phyloP scores from a whole-genome alignment of 2,113 vertebrate species.

The Thomomys bottae region DNA sequence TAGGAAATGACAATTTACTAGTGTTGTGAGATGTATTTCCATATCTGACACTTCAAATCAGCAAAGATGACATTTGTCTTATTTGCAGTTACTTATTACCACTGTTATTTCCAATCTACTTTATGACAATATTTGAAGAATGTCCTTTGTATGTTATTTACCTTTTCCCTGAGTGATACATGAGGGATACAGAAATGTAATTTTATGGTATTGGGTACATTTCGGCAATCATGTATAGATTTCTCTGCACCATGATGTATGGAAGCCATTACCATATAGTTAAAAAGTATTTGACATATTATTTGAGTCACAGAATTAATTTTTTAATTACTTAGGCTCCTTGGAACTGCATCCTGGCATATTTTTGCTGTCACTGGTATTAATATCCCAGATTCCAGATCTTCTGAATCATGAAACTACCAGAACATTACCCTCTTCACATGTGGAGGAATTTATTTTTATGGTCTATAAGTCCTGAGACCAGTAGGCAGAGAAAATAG shows the following conservation, averaged over 20 bases:
- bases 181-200: neutral
- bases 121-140: neutral
- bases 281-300: neutral
- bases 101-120: neutral
- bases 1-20: neutral
- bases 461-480: too few species aligned
- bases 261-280: neutral
- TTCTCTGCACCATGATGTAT: accelerated
- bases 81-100: neutral
- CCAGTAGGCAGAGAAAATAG: too few species aligned
- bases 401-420: too few species aligned
- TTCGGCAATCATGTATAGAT: neutral
- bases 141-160: neutral
- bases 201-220: neutral
- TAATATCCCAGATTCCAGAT: too few species aligned
- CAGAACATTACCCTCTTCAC: too few species aligned
- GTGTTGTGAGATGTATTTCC: neutral
- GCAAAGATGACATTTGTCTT: neutral
- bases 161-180: neutral
- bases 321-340: neutral
- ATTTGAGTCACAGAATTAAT: neutral
- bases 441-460: too few species aligned
- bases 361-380: too few species aligned
- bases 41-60: neutral
- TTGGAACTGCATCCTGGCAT: too few species aligned